Evolutionary conservation across 30 jellyfish, hydroid and myxozoan genomes (phyloP), one percentile per base, ranked within the genome.

Genomic region (Phacellophora camtschatica): DNA sequence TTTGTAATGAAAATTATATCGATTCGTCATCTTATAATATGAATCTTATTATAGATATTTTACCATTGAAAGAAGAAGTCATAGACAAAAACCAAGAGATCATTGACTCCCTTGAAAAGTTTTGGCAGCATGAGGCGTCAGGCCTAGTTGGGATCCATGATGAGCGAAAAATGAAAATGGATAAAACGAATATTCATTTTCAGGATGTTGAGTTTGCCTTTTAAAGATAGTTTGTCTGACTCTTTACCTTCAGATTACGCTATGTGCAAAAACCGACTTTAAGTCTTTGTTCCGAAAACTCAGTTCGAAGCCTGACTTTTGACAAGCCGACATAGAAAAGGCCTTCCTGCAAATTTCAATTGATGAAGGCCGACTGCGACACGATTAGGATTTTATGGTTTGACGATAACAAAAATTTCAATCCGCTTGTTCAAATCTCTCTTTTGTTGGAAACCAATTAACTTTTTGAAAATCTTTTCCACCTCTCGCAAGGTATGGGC

Each of bases 301-400:
- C 33, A 42, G 91, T 12, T n/a, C 15, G 20, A 39, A 43, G 23
- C 10, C 45, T 18, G 54, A 43, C 12, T 65, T 66, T 15, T 11
- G 48, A 4, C 37, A 75, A 18, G 53, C 70, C 23, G 91, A 80
- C 61, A 55, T 34, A 8, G 91, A 80, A 46, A 80, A 64, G 30
- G 87, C 74, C 6, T 80, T 80, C 34, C 43, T 32, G 39, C 74
- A 80, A 46, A 80, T 64, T 15, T 75, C 19, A 25, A 30, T 65
- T 9, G 45, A 80, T 18, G 85, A 61, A 22, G n/a, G 48, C 71
- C n/a, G 84, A 77, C 49, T 25, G 84, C 11, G 89, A 77, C 53
- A n/a, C 35, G 28, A 25, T 77, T 2, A 13, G 89, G 29, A 33
- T 31, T 36, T 29, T 77, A 41, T 77, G 89, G 89, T 39, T 57